These are phyloP conservation scores for Boloria selene DNA, from an alignment of 2,888 invertebrate genomes.

Conservation along the genomic window DNA sequence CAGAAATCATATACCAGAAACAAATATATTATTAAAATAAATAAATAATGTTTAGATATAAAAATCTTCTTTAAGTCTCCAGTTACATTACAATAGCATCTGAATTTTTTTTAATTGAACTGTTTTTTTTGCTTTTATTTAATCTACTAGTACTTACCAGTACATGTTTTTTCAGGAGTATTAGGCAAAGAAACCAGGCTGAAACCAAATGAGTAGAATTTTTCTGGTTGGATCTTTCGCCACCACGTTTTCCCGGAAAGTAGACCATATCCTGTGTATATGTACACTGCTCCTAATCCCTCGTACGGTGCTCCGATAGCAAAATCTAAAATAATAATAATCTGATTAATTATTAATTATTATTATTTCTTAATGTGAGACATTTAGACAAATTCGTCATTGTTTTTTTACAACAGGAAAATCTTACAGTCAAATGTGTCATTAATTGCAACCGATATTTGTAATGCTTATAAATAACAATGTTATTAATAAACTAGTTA, in stretches of 20 bases:
- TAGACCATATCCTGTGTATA: slow-evolving; percentile 55
- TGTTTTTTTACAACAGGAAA: no score
- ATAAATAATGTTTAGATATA: no score
- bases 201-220: slow-evolving; percentile 48
- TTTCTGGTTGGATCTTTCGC: slow-evolving; percentile 46
- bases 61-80: no score
- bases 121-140: no score
- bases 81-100: no score
- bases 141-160: slow-evolving; percentile 45
- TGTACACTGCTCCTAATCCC: slow-evolving; percentile 57
- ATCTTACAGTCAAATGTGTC: no score
- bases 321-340: slow-evolving; percentile 50
- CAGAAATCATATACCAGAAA: no score
- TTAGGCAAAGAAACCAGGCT: slow-evolving; percentile 50
- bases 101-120: no score
- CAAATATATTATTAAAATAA: not conserved
- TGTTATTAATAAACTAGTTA: no score
- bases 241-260: slow-evolving; percentile 14
- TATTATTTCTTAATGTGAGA: not conserved
- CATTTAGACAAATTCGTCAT: not conserved
- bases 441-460: no score
- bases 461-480: no score
- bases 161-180: slow-evolving; percentile 54
- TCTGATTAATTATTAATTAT: no score
- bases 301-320: slow-evolving; percentile 64